Evolutionary conservation across 2,113 vertebrate genomes (phyloP), one percentile per base, ranked within the genome.

Genomic region (Chinchilla lanigera): DNA sequence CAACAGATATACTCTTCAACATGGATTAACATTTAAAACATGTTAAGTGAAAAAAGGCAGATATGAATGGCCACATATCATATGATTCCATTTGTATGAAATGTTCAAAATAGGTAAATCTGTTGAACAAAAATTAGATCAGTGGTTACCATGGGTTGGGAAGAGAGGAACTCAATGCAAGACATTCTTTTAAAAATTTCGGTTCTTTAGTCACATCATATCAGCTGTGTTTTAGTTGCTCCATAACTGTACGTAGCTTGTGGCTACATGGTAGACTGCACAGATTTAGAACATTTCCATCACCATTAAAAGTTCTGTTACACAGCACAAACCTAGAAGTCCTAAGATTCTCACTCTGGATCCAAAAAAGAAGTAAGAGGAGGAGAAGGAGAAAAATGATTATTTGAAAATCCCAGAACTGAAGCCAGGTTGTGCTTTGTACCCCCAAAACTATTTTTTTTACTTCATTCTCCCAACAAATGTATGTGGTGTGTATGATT

Each of bases 381-480:
- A 35, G 24, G 24, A 44, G 54, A 78, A 69, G 60, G 41, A 82
- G 3, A n/a, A 24, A 61, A 38, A 60, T 0, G 35, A 71, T 10
- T 73, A 28, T 80, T 26, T 87, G n/a, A 96, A 93, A 90, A 84
- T 54, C 47, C 50, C 33, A 71, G 13, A 41, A 35, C 41, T 20
- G 50, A 85, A 88, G 71, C n/a, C 56, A 71, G 17, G 58, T 82
- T 96, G 65, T 75, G 61, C 80, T 94, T 87, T 95, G 61, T 41
- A 92, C 58, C 30, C 19, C 17, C 56, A 35, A 60, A 44, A 71
- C n/a, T 83, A 84, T 52, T 80, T 22, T 94, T 96, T 91, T 73
- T 38, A 91, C 71, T 93, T 94, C 16, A 92, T 89, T 92, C 65
- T 95, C 89, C 93, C 90, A 94, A 89, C 54, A 92, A 82, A 82